phyloP scores from a whole-genome alignment of 2,113 vertebrate species.

The Ursus arctos region DNA sequence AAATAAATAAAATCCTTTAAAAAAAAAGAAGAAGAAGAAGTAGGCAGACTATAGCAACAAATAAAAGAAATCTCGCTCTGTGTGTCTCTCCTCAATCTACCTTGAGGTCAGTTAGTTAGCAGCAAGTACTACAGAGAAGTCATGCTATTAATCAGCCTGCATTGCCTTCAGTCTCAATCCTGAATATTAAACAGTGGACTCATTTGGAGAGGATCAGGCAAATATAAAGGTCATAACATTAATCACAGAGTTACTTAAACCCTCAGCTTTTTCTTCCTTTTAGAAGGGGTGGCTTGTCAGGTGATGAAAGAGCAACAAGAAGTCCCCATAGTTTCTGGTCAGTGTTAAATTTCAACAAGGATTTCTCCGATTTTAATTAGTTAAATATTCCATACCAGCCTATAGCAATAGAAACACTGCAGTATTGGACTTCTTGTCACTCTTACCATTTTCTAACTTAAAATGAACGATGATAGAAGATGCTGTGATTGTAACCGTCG shows the following conservation, averaged over 20 bases:
- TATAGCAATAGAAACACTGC: not conserved
- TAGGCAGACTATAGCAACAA: not conserved
- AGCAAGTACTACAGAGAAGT: not conserved
- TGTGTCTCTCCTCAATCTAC: not conserved
- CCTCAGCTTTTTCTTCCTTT: not conserved
- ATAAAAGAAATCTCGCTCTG: not conserved
- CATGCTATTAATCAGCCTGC: not conserved
- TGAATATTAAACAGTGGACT: not conserved
- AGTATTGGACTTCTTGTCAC: not conserved
- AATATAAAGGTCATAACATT: not conserved
- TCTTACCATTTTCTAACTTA: not conserved
- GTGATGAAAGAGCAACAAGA: not conserved
- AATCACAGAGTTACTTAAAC: not conserved
- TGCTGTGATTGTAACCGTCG: not conserved
- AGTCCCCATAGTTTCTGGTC: not conserved
- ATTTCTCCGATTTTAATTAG: conserved; percentile 23
- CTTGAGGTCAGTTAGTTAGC: not conserved
- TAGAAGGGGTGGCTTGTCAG: not conserved
- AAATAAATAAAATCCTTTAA: too few relatives aligned
- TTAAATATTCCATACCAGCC: not conserved
- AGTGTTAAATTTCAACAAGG: not conserved
- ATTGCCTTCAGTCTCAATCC: not conserved
- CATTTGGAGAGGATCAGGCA: not conserved
- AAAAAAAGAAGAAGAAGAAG: too few relatives aligned
- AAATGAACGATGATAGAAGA: not conserved